Conservation (phyloP, 64 coral and sea anemone species). For the Astreopora myriophthalma region DNA sequence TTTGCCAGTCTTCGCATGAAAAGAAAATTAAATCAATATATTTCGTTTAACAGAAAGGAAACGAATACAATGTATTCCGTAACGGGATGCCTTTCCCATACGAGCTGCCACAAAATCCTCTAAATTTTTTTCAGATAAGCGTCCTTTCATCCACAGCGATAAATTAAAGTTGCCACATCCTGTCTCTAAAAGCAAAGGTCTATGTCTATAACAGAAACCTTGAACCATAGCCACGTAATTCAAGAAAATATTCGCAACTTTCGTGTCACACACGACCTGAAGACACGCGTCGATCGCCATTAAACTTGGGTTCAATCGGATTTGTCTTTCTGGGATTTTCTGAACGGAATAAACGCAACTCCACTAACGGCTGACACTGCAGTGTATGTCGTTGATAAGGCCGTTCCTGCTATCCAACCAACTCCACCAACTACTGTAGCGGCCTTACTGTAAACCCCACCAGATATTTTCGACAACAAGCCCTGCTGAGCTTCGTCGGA, state of each 20-base stretch:
- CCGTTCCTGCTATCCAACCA: slow-evolving; percentile 87
- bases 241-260: not conserved
- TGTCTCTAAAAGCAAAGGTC: slow-evolving; percentile 33
- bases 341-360: slow-evolving; percentile 80
- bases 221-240: not conserved
- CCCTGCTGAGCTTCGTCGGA: slow-evolving; percentile 43
- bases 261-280: not conserved
- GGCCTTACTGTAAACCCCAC: slow-evolving; percentile 89
- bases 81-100: not conserved
- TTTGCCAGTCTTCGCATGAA: not conserved
- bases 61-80: not conserved
- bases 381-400: slow-evolving; percentile 76
- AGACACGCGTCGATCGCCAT: not conserved
- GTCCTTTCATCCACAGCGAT: not conserved
- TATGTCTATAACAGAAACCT: not conserved
- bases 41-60: not conserved
- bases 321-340: slow-evolving; percentile 79
- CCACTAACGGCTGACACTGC: slow-evolving; percentile 88
- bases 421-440: slow-evolving; percentile 87
- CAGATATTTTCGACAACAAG: slow-evolving; percentile 83
- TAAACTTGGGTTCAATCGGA: slow-evolving; percentile 62
- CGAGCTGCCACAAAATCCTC: not conserved
- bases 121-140: not conserved
- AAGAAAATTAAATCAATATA: not conserved
- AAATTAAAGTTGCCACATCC: not conserved